These are phyloP conservation scores for Cremastinae sp. DNA, from an alignment of 2,888 invertebrate species.

Conservation along the genomic window DNA sequence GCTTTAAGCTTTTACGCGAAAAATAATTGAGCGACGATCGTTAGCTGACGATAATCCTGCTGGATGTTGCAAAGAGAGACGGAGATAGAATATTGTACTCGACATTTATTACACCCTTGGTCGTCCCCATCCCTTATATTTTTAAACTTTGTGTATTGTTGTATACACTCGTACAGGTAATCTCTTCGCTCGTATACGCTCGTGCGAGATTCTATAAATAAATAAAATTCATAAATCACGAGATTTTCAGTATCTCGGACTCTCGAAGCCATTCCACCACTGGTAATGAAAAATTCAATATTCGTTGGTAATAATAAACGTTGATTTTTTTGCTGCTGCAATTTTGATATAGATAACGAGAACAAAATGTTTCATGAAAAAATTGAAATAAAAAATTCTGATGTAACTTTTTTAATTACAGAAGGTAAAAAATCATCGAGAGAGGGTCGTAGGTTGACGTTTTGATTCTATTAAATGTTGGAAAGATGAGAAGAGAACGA, in stretches of 20 bases:
- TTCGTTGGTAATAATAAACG: no score
- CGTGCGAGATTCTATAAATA: no score
- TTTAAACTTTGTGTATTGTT: conserved; percentile 1
- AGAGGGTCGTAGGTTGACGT: conserved; percentile 63
- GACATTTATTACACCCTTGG: conserved; percentile 70
- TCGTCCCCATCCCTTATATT: conserved; percentile 36
- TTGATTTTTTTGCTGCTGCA: no score
- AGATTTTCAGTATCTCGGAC: neutral
- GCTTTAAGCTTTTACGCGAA: conserved; percentile 56
- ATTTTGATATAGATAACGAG: no score
- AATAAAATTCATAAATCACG: neutral
- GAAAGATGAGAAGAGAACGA: conserved; percentile 24
- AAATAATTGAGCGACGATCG: conserved; percentile 63
- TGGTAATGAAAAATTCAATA: no score
- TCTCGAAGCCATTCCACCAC: no score
- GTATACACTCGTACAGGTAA: conserved; percentile 69
- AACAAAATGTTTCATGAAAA: no score
- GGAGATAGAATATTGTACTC: conserved; percentile 59
- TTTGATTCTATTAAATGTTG: conserved; percentile 66
- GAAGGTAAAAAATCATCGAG: conserved; percentile 61
- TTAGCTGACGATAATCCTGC: conserved; percentile 68
- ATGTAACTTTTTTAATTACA: no score
- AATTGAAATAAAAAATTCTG: no score
- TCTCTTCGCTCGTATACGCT: conserved; percentile 53
- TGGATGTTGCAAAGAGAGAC: conserved; percentile 41